A percentile compares a stretch with the other conserved stretches of the same genome.
phyloP scores from a whole-genome alignment of 2,888 invertebrate species.

The Caradrina clavipalpis region DNA sequence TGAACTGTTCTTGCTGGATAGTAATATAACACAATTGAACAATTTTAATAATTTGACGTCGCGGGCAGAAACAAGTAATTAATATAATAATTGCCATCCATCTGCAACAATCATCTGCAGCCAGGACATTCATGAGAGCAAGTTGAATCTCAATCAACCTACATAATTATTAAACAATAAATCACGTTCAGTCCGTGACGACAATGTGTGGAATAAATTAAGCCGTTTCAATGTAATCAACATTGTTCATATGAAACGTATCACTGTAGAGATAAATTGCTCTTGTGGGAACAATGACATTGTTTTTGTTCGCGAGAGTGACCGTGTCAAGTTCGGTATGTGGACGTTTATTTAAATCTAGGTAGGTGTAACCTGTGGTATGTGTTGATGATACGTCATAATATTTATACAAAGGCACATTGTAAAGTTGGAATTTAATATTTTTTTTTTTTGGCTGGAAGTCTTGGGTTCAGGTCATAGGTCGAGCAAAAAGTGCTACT shows the following conservation, averaged over 20 bases:
- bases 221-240: conserved; percentile 30
- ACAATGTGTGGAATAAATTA: conserved; percentile 45
- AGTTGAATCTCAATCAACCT: conserved; percentile 33
- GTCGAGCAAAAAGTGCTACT: no score
- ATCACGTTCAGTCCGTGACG: conserved; percentile 35
- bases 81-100: neutral
- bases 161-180: conserved; percentile 33
- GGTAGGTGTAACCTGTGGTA: neutral
- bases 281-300: conserved; percentile 11
- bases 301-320: conserved; percentile 33
- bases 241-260: conserved; percentile 27
- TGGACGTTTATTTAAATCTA: neutral
- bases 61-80: no score
- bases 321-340: conserved; percentile 25
- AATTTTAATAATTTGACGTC: no score
- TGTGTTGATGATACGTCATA: neutral
- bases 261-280: conserved; percentile 2
- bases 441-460: no score
- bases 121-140: conserved; percentile 17
- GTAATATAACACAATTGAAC: no score
- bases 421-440: no score
- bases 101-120: neutral
- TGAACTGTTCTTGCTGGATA: no score
- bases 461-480: no score
- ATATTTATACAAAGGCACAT: no score